phyloP scores from a whole-genome alignment of 2,888 invertebrate genomes.

The Drepanosiphum platanoidis region DNA sequence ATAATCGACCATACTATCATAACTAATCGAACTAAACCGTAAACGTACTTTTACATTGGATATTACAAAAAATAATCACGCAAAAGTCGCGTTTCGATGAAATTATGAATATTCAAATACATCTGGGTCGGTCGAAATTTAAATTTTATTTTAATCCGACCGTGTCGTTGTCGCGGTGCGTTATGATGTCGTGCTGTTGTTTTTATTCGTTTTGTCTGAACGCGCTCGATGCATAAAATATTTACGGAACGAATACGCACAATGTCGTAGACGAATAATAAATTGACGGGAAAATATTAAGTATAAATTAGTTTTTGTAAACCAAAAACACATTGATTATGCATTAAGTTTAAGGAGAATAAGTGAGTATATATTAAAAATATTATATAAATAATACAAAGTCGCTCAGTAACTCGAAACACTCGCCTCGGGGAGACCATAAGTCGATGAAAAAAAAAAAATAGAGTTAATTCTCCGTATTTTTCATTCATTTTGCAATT shows the following conservation, averaged over 20 bases:
- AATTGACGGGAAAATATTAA: not conserved
- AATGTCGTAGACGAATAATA: not conserved
- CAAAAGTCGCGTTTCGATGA: too few species aligned
- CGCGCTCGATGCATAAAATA: not conserved
- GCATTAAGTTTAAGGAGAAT: not conserved
- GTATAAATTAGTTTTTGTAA: not conserved
- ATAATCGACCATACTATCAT: too few species aligned
- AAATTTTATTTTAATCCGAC: not conserved
- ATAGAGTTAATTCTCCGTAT: conserved; percentile 31
- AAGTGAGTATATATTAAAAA: not conserved
- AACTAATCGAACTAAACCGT: too few species aligned
- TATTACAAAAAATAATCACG: too few species aligned
- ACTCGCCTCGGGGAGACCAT: not conserved
- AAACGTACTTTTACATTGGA: too few species aligned
- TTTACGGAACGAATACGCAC: not conserved
- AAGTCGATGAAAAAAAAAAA: conserved; percentile 15
- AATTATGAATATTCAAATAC: too few species aligned
- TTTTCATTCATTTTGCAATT: conserved; percentile 45
- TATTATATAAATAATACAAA: not conserved
- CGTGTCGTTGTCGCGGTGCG: too few species aligned
- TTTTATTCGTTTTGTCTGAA: not conserved
- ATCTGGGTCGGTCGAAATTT: not conserved
- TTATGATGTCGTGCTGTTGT: not conserved
- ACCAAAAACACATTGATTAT: not conserved
- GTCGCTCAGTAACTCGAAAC: not conserved